Percentiles rank a stretch among this genome's conserved stretches.
Evolutionary conservation across 1,140 invertebrate genomes (phyloP).

Genomic region (Hirudo medicinalis): DNA sequence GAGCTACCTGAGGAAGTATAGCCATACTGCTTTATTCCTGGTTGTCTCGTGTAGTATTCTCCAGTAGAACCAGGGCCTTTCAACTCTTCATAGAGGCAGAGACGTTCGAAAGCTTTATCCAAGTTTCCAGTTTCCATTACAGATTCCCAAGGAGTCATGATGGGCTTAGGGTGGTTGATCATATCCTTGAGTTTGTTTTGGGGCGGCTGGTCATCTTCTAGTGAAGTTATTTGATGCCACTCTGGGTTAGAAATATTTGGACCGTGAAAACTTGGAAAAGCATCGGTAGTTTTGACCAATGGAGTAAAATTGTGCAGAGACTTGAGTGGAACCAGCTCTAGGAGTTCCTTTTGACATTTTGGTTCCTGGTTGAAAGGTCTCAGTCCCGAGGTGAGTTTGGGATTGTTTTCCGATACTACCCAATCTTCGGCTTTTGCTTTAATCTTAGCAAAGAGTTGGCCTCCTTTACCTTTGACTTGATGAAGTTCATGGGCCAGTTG

Average conservation of each 20-base stretch:
- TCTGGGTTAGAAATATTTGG: not conserved
- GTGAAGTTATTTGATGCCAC: not conserved
- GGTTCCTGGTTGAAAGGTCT: not conserved
- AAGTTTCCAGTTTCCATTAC: slow-evolving; percentile 51
- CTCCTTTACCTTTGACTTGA: slow-evolving; percentile 45
- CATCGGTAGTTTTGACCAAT: not conserved
- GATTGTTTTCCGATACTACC: slow-evolving; percentile 58
- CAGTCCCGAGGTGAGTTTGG: slow-evolving; percentile 30
- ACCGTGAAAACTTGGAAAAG: not conserved
- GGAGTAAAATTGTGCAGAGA: not conserved
- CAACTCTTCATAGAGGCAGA: not conserved
- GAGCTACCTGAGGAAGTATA: too few relatives aligned
- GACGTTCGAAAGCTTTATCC: slow-evolving; percentile 35
- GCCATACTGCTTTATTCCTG: too few relatives aligned
- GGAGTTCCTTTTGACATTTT: not conserved
- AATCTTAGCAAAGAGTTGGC: slow-evolving; percentile 73
- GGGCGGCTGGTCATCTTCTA: not conserved
- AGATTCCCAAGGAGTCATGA: slow-evolving; percentile 60
- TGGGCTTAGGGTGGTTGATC: slow-evolving; percentile 45
- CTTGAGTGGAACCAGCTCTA: not conserved
- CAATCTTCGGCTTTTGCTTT: slow-evolving; percentile 71
- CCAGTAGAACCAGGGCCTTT: too few relatives aligned
- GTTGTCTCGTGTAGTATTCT: too few relatives aligned
- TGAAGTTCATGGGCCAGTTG: slow-evolving; percentile 57
- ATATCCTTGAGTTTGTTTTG: slow-evolving; percentile 39